Conservation (phyloP, 1,140 invertebrate genomes). For the Penaeus vannamei region DNA sequence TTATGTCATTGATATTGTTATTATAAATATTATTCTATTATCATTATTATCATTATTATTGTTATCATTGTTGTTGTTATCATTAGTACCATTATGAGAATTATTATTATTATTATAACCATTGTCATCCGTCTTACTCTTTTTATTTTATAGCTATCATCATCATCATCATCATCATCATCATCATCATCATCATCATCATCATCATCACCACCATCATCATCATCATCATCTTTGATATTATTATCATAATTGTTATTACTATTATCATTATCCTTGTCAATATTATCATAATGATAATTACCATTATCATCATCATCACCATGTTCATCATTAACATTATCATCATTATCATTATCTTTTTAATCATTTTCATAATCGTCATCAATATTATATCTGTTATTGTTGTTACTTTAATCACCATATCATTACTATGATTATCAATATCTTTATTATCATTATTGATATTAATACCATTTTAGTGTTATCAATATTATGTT, state of each 20-base stretch:
- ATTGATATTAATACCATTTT: not conserved
- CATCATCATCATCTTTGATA: not conserved
- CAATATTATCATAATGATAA: not conserved
- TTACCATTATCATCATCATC: not conserved
- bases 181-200: not conserved
- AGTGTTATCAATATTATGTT: not conserved
- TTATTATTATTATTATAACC: not conserved
- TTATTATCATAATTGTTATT: no score
- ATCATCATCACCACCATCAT: not conserved
- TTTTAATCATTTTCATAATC: not conserved
- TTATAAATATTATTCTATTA: not conserved
- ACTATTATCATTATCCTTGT: no score
- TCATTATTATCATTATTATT: not conserved
- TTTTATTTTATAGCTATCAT: not conserved
- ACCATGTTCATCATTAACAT: not conserved
- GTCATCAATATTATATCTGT: not conserved
- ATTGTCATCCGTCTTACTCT: not conserved
- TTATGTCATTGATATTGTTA: no score
- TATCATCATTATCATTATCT: not conserved
- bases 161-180: constrained; percentile 1
- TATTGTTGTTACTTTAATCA: not conserved
- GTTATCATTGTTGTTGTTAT: no score
- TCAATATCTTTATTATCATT: not conserved
- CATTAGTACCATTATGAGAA: no score
- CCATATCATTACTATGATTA: not conserved